Evolutionary conservation across 2,888 invertebrate genomes (phyloP), one percentile per base, ranked within the genome.

Genomic region (Aplocera efformata): DNA sequence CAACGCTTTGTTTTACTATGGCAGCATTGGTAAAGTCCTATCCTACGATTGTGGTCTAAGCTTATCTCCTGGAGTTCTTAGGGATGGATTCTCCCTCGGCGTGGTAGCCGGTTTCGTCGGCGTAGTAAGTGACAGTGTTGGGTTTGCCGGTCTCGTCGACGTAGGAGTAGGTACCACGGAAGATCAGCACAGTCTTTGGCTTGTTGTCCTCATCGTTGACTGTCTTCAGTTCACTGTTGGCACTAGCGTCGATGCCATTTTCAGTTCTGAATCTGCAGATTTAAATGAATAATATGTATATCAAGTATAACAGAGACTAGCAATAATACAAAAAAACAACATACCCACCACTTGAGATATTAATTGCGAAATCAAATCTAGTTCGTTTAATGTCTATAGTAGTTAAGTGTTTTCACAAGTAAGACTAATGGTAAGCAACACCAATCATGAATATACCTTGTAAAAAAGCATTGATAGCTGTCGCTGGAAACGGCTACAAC

Each of bases 51-150:
- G 25, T 7, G 0, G 9, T 9, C n/a, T 17, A 7, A 13, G 23
- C 9, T 40, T 45, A 49, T 45, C 27, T 42, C 29, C 38, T 44
- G 23, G 9, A 8, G 29, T 6, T 3, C 26, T 90, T 90, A 43
- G 93, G 93, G 59, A 93, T 72, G 65, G 92, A 90, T 0, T 86
- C 84, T 25, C 92, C 92, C 33, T 89, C 84, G 3, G 92, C 89
- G 50, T 89, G 90, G 88, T 80, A 93, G 47, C 93, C 93, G 51
- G 74, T 89, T 71, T 92, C 92, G 58, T 93, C 92, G 30, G 92
- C 92, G 42, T 67, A 68, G 79, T 91, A 92, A 17, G 66, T 86
- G 51, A 91, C 56, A 25, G 72, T 69, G 53, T 90, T 88, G 1
- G 76, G 70, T 6, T 85, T 83, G 50, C 92, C 92, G 6, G 91